phyloP scores from a whole-genome alignment of 2,797 vertebrate genomes.

The Cottoperca gobio region DNA sequence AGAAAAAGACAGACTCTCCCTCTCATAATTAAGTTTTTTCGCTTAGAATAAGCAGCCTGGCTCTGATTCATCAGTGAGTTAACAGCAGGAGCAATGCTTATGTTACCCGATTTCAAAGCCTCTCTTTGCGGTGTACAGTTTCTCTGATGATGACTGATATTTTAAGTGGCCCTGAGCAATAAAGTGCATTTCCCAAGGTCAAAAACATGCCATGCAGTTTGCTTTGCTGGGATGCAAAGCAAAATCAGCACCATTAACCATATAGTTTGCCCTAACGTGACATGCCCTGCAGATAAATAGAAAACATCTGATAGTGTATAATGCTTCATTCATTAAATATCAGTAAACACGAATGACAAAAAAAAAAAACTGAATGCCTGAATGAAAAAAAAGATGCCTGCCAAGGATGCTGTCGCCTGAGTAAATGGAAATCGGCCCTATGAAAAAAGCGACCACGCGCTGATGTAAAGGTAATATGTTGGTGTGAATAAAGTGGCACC shows the following conservation, averaged over 20 bases:
- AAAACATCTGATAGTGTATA: not conserved
- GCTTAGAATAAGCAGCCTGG: conserved; percentile 46
- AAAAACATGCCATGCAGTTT: conserved; percentile 45
- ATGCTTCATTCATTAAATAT: conserved; percentile 34
- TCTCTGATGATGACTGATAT: conserved; percentile 58
- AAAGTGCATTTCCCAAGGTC: conserved; percentile 79
- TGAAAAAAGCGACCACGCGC: conserved; percentile 6
- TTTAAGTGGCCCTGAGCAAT: conserved; percentile 62
- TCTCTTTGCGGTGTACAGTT: conserved; percentile 34
- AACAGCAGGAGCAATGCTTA: conserved; percentile 30
- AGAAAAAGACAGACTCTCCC: not conserved
- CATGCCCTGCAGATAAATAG: conserved; percentile 7
- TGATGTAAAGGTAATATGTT: conserved; percentile 15
- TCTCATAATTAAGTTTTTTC: not conserved
- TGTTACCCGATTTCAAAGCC: conserved; percentile 46
- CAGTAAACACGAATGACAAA: conserved; percentile 5
- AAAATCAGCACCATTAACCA: conserved; percentile 10
- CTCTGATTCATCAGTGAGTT: conserved; percentile 31
- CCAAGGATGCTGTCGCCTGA: conserved; percentile 20
- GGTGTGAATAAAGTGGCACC: conserved; percentile 34
- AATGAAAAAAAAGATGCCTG: not conserved
- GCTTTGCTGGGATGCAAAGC: conserved; percentile 43
- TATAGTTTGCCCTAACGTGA: conserved; percentile 1
- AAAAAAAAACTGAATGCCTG: not conserved
- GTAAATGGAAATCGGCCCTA: conserved; percentile 42